Base-by-base conservation (phyloP, 2,113 vertebrate species). In the Podarcis cretensis region DNA sequence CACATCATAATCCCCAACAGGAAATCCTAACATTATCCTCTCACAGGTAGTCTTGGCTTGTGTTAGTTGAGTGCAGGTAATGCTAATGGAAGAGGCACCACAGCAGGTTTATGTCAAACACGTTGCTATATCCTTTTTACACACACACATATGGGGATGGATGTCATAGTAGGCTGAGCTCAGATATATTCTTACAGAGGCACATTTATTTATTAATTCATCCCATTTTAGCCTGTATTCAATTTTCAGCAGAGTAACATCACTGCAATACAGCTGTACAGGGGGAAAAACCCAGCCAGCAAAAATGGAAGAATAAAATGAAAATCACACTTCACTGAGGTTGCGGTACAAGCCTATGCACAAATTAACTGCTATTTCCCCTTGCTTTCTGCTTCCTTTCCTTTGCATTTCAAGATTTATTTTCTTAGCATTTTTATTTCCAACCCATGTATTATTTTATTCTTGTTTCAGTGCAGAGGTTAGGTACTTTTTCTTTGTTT, bases 181-280 rank as follows among this genome's bases (percentile, higher is more conserved):
- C 88, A 92, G 90, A 92, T 92, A 90, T 92, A 76, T 93, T 93
- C 93, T 91, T 92, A 91, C 89, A 94, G 73, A 94, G 83, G 54
- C 6, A 87, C 43, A 86, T 89, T 93, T 95, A 86, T 92, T 87
- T 86, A 94, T 93, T 90, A 0, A 0, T 76, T 86, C 89, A 74
- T 93, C 76, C 40, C 92, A 92, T 88, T 81, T 90, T 90, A 87
- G 57, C 90, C 87, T 77, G 16, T 65, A 89, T 59, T 93, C 3
- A 0, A 82, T 91, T 75, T 89, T 93, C 63, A 3, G 48, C 90
- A 90, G 12, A 82, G 84, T 87, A 91, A 27, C 84, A 6, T 10
- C 12, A 35, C 16, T 75, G 32, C 54, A 35, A 6, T 32, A 23
- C 66, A 30, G 21, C 6, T 86, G 91, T 88, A 87, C 40, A 83